phyloP scores from a whole-genome alignment of 1,140 invertebrate genomes.

The Eurosta solidaginis region DNA sequence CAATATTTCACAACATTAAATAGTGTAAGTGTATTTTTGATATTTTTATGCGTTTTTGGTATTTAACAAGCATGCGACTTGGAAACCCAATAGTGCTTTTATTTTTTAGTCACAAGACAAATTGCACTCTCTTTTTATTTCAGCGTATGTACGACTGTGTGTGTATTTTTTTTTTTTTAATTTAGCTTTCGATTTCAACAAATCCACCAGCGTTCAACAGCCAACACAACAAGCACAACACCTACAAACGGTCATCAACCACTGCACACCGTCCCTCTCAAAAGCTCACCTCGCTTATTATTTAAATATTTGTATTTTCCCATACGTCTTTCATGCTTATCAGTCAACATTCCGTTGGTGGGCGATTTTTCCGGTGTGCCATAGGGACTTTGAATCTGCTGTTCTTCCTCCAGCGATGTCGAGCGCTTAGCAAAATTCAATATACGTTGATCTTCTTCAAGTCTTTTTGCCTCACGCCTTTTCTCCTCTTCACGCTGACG shows the following conservation, averaged over 20 bases:
- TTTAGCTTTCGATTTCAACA: not conserved
- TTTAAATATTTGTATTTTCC: constrained; percentile 61
- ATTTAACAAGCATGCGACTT: not conserved
- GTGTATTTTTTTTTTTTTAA: not conserved
- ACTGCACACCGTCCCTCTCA: constrained; percentile 30
- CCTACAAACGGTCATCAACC: constrained; percentile 28
- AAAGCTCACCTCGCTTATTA: constrained; percentile 62
- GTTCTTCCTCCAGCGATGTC: constrained; percentile 38
- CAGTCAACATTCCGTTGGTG: constrained; percentile 47
- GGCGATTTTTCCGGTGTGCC: constrained; percentile 49
- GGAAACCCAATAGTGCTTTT: not conserved
- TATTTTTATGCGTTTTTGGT: not conserved
- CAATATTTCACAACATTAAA: not conserved
- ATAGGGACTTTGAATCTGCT: constrained; percentile 37
- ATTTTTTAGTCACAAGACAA: not conserved
- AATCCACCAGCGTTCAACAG: constrained; percentile 7
- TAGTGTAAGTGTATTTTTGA: not conserved
- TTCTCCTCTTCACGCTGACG: constrained; percentile 40
- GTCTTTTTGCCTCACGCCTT: constrained; percentile 45
- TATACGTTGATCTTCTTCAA: constrained; percentile 49
- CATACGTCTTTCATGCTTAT: constrained; percentile 57
- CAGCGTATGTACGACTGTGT: not conserved
- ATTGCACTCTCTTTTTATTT: not conserved
- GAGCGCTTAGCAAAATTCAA: constrained; percentile 49
- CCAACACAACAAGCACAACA: not conserved